Evolutionary conservation across 2,113 vertebrate genomes (phyloP).

Genomic region (Colaptes auratus): DNA sequence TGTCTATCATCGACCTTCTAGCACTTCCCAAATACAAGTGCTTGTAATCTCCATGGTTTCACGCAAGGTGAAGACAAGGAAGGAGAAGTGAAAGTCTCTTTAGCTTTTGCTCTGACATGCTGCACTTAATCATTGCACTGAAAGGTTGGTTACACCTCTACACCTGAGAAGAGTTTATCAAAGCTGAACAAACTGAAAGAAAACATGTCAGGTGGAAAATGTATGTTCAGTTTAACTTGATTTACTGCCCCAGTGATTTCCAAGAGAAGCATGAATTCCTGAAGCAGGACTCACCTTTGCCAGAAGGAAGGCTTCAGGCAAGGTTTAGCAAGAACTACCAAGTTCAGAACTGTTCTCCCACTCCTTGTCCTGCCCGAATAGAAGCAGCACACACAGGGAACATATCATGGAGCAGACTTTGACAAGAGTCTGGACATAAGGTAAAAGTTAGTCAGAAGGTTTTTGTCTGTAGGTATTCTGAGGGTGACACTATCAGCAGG

Average conservation of each 20-base stretch:
- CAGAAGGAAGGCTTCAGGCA: neutral
- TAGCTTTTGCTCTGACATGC: slow-evolving; percentile 12
- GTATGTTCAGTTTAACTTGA: neutral
- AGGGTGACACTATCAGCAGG: neutral
- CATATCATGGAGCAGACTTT: neutral
- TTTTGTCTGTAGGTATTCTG: neutral
- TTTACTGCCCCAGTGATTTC: slow-evolving; percentile 1
- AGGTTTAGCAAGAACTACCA: neutral
- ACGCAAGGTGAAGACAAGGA: neutral
- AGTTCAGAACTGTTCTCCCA: neutral
- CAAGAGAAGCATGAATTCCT: neutral
- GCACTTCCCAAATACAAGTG: neutral
- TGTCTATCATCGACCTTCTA: neutral
- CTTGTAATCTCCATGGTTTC: neutral
- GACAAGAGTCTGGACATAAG: neutral
- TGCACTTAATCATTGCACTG: neutral
- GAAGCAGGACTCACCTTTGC: slow-evolving; percentile 6
- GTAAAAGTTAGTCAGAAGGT: neutral
- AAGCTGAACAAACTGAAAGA: slow-evolving; percentile 6
- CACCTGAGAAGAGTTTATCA: neutral
- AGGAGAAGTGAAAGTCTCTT: slow-evolving; percentile 9
- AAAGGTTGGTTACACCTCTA: neutral
- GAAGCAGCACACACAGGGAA: neutral
- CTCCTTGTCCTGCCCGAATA: neutral
- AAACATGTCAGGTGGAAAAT: neutral